A percentile compares a stretch with the other conserved stretches of the same genome.
Evolutionary conservation across 1,140 invertebrate species (phyloP).

Genomic region (Drosophila punjabiensis): DNA sequence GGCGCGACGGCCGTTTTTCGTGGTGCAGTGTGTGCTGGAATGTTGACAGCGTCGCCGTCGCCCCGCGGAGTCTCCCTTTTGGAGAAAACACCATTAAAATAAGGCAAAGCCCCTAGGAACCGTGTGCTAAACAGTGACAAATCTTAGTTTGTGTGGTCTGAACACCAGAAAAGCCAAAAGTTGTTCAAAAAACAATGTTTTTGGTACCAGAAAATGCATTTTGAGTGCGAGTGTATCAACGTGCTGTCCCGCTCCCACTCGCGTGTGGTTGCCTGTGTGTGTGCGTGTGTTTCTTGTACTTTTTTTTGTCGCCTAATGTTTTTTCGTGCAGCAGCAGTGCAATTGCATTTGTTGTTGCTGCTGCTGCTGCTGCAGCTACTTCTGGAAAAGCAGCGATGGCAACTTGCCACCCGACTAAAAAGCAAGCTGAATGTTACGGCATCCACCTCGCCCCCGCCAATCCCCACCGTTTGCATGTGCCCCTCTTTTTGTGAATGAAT

Average conservation of each 20-base stretch:
- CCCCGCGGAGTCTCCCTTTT: slow-evolving; percentile 30
- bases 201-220: slow-evolving; percentile 66
- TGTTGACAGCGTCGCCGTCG: slow-evolving; percentile 64
- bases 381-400: slow-evolving; percentile 68
- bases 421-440: slow-evolving; percentile 68
- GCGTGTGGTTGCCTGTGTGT: slow-evolving; percentile 35
- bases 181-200: slow-evolving; percentile 44
- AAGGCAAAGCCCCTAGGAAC: background rate
- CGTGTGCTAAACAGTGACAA: slow-evolving; percentile 17
- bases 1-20: slow-evolving; percentile 43
- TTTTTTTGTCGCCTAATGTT: slow-evolving; percentile 43
- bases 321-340: slow-evolving; percentile 65
- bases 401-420: slow-evolving; percentile 50
- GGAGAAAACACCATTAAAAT: slow-evolving; percentile 32
- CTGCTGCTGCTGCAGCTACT: slow-evolving; percentile 34
- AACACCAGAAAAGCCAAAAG: background rate
- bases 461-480: slow-evolving; percentile 59
- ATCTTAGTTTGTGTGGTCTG: background rate
- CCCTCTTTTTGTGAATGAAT: slow-evolving; percentile 80
- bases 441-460: slow-evolving; percentile 50
- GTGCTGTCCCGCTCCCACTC: slow-evolving; percentile 59
- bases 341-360: slow-evolving; percentile 59
- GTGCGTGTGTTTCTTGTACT: slow-evolving; percentile 38
- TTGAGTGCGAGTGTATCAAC: slow-evolving; percentile 31
- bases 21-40: slow-evolving; percentile 74